A percentile compares a stretch with the other conserved stretches of the same genome.
These are phyloP conservation scores for Trissolcus basalis DNA, from an alignment of 1,140 invertebrate species.

Conservation along the genomic window DNA sequence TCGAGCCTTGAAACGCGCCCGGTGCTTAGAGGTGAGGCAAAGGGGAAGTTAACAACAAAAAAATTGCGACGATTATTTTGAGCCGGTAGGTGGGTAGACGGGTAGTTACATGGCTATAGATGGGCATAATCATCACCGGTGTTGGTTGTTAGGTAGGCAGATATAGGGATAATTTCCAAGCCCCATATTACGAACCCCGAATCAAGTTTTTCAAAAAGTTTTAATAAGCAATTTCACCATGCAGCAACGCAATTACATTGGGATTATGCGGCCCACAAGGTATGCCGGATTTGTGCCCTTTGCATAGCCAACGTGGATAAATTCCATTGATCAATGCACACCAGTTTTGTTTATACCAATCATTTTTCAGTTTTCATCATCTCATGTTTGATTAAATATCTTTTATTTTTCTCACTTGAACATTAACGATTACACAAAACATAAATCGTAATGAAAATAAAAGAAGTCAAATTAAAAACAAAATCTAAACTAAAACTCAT, in stretches of 20 bases:
- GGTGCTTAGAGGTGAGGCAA: conserved; percentile 52
- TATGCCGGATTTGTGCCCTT: conserved; percentile 59
- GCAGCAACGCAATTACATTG: conserved; percentile 69
- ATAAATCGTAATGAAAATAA: too few relatives aligned
- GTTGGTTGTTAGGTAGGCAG: conserved; percentile 69
- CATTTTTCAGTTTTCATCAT: conserved; percentile 5
- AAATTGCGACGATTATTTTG: conserved; percentile 69
- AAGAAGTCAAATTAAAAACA: too few relatives aligned
- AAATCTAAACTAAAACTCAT: too few relatives aligned
- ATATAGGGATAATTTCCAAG: conserved; percentile 73
- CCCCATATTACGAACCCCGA: conserved; percentile 70
- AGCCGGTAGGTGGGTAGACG: conserved; percentile 67
- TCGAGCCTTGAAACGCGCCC: conserved; percentile 39
- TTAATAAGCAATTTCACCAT: conserved; percentile 75
- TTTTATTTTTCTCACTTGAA: too few relatives aligned
- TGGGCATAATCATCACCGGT: conserved; percentile 72
- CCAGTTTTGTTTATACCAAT: conserved; percentile 22
- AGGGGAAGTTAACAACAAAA: conserved; percentile 54
- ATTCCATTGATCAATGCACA: conserved; percentile 57
- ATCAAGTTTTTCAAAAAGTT: conserved; percentile 74
- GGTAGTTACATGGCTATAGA: conserved; percentile 72
- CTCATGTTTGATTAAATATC: not conserved
- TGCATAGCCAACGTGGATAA: conserved; percentile 59
- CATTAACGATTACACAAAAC: too few relatives aligned
- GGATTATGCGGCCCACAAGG: conserved; percentile 60